Base-by-base conservation (phyloP, 2,113 vertebrate species). In the Pogona vitticeps region DNA sequence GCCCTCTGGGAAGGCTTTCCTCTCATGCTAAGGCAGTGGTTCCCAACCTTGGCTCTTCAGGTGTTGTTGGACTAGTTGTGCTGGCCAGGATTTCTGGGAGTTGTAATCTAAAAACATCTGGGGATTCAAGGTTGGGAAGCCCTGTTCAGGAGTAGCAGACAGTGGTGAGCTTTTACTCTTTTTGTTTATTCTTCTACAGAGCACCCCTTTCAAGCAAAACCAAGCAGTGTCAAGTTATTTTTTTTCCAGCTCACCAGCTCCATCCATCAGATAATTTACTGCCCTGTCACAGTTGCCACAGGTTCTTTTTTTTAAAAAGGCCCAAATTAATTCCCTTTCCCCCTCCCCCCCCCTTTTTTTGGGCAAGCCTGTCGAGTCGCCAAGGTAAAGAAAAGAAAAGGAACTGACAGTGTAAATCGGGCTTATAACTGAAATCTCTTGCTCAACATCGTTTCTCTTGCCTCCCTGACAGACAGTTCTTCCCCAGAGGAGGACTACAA, bases 401-500 rank as follows among this genome's bases (percentile, higher is more conserved):
- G 26, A 84, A 78, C 14, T 2, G 67, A 36, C 33, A 72, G 56
- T n/a, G 6, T 72, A 84, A 84, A 67, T 67, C 76, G 33, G 33
- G 61, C 59, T 42, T 88, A 80, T 80, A 80, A 40, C 76, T 68
- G 87, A 88, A 67, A 88, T 75, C 76, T 84, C 42, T 42, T 56
- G 26, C 21, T 88, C 33, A 46, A 52, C 70, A 56, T 14, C 65
- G 18, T 76, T 14, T 42, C 72, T 77, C 81, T 67, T 72, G 15
- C 80, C 65, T 87, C 31, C 21, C 46, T 59, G 67, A 26, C 95
- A 99, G 98, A 98, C 2, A 96, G 94, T 91, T 92, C 93, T 0
- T 97, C 98, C 38, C 71, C 93, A 0, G 98, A 99, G 80, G 98
- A 99, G 83, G 98, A 99, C 67, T 98, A 98, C 94, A 99, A 98